Conservation (phyloP, 2,797 vertebrate species). For the Halcyon leucocephala region DNA sequence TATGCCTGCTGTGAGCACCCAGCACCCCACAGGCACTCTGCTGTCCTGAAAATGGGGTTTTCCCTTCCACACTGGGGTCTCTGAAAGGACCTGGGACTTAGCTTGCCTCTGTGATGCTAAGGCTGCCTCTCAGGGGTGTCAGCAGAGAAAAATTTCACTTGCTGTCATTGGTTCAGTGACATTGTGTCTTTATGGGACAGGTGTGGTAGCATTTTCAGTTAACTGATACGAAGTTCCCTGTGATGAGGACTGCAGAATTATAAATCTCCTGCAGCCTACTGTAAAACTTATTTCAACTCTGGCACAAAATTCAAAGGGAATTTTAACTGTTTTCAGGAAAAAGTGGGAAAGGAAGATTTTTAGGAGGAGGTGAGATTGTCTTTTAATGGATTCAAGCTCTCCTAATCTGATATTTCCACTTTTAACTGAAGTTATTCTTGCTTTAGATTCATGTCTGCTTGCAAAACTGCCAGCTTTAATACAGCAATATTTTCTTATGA, state of each 20-base stretch:
- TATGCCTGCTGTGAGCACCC: fast-evolving
- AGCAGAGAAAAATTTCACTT: not conserved
- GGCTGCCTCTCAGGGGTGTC: not conserved
- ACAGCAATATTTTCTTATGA: not conserved
- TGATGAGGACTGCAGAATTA: not conserved
- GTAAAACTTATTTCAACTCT: not conserved
- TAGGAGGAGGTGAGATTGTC: not conserved
- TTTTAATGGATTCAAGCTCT: not conserved
- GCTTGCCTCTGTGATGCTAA: not conserved
- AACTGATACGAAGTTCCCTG: not conserved
- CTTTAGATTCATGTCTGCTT: not conserved
- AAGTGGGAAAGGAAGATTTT: not conserved
- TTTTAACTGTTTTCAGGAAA: not conserved
- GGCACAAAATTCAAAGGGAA: not conserved
- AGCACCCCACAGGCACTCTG: fast-evolving
- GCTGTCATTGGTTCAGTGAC: not conserved
- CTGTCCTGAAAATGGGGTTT: not conserved
- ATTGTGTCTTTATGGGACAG: not conserved
- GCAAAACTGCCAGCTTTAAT: not conserved
- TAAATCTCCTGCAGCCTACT: not conserved
- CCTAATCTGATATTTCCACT: not conserved
- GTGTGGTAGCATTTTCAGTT: not conserved
- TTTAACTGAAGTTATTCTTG: not conserved
- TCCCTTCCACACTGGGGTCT: not conserved
- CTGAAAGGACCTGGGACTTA: not conserved